Conservation (phyloP, 2,113 vertebrate genomes). For the Zosterops lateralis region DNA sequence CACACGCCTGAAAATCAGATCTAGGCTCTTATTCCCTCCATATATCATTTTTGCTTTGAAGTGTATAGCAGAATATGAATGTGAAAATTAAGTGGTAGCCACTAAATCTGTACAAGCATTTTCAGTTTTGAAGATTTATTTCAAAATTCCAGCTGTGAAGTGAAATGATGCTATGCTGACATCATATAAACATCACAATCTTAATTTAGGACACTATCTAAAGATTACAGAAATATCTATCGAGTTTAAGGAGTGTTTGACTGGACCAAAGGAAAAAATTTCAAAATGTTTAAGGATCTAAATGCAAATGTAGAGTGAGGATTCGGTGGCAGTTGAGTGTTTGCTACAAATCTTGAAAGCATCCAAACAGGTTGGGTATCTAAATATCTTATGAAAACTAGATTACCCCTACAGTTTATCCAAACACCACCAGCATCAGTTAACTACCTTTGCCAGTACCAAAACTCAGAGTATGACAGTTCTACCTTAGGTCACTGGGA, state of each 20-base stretch:
- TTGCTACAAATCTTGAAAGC: neutral
- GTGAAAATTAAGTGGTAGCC: neutral
- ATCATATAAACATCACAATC: neutral
- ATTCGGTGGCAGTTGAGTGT: neutral
- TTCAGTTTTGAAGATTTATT: neutral
- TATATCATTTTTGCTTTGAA: neutral
- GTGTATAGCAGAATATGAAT: neutral
- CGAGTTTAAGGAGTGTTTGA: neutral
- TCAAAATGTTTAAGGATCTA: neutral
- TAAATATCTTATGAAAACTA: neutral
- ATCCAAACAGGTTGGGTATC: neutral
- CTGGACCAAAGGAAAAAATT: neutral
- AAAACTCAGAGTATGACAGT: neutral
- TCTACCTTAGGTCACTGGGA: neutral
- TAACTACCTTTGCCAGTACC: neutral
- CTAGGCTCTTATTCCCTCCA: neutral
- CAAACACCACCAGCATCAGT: neutral
- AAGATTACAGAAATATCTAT: neutral
- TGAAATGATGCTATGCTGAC: neutral
- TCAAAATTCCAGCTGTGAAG: conserved; percentile 13
- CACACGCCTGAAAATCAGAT: neutral
- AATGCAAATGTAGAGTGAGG: neutral
- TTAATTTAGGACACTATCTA: conserved; percentile 2
- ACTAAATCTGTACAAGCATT: neutral
- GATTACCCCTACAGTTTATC: neutral